Evolutionary conservation across 1,140 invertebrate genomes (phyloP).

Genomic region (Gonatopus flavifemur): DNA sequence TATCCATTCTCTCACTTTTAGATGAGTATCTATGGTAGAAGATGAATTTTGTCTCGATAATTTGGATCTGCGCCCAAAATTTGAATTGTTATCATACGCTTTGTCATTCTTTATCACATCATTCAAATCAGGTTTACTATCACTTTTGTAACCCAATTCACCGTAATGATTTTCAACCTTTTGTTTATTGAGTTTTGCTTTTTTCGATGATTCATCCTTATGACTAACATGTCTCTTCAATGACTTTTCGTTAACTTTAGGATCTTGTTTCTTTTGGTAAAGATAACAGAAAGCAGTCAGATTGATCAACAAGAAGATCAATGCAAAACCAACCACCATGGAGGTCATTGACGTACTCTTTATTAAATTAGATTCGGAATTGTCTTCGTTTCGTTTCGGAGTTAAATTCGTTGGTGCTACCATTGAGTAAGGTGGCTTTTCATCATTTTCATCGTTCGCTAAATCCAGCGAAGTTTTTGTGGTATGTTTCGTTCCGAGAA

Average conservation of each 20-base stretch:
- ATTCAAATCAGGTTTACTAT: constrained; percentile 51
- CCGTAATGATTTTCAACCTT: constrained; percentile 25
- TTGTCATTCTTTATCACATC: constrained; percentile 57
- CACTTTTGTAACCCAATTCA: constrained; percentile 46
- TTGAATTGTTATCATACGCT: constrained; percentile 64
- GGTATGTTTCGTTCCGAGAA: constrained; percentile 8
- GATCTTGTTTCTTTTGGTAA: constrained; percentile 73
- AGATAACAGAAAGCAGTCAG: constrained; percentile 73
- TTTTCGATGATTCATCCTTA: constrained; percentile 32
- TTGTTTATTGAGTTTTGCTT: constrained; percentile 36
- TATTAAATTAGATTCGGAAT: constrained; percentile 17
- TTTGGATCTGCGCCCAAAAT: constrained; percentile 66
- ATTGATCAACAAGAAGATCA: constrained; percentile 82
- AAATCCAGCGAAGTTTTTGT: constrained; percentile 7
- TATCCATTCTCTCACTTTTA: constrained; percentile 84
- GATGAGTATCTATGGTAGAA: constrained; percentile 80
- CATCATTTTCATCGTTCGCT: neutral
- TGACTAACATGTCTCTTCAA: constrained; percentile 49
- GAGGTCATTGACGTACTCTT: constrained; percentile 61
- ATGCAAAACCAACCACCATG: constrained; percentile 75
- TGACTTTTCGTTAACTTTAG: constrained; percentile 58
- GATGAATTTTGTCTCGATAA: constrained; percentile 71
- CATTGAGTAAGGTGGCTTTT: neutral
- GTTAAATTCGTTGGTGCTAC: constrained; percentile 2
- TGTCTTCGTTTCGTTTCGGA: neutral